phyloP scores from a whole-genome alignment of 1,140 invertebrate genomes.

The Zaprionus camerounensis region DNA sequence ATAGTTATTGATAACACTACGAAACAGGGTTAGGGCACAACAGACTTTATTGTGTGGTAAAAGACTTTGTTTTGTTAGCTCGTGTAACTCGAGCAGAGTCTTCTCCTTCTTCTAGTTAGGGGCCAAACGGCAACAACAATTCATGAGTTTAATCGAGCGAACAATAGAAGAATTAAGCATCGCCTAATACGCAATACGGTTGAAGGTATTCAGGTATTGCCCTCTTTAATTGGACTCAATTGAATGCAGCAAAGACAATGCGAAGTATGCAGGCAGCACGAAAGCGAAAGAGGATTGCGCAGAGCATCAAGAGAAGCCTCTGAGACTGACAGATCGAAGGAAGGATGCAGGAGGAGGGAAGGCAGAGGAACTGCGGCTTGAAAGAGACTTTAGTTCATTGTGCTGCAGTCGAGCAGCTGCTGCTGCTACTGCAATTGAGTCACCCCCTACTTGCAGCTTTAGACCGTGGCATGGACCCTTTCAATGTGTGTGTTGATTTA shows the following conservation, averaged over 20 bases:
- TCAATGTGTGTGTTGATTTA: slow-evolving; percentile 64
- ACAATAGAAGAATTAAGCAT: slow-evolving; percentile 24
- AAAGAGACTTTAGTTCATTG: slow-evolving; percentile 47
- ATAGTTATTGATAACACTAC: slow-evolving; percentile 16
- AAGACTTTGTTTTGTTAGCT: neutral
- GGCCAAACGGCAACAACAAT: neutral
- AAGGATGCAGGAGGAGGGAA: neutral
- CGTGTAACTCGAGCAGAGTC: neutral
- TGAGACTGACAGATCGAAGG: slow-evolving; percentile 30
- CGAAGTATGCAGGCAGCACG: neutral
- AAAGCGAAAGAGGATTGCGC: slow-evolving; percentile 42
- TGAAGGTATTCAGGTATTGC: slow-evolving; percentile 33
- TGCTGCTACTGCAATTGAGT: slow-evolving; percentile 47
- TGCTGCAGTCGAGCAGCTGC: slow-evolving; percentile 46
- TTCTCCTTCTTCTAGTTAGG: too few relatives aligned
- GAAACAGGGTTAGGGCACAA: neutral
- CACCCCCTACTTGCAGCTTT: neutral
- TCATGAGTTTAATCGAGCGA: neutral
- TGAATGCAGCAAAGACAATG: slow-evolving; percentile 51
- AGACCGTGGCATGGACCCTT: neutral
- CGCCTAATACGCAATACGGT: slow-evolving; percentile 9
- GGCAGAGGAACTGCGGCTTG: neutral
- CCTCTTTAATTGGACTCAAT: slow-evolving; percentile 63
- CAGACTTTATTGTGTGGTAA: neutral
- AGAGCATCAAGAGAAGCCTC: slow-evolving; percentile 21